phyloP scores from a whole-genome alignment of 1,140 invertebrate species.

The Heterodera carotae region DNA sequence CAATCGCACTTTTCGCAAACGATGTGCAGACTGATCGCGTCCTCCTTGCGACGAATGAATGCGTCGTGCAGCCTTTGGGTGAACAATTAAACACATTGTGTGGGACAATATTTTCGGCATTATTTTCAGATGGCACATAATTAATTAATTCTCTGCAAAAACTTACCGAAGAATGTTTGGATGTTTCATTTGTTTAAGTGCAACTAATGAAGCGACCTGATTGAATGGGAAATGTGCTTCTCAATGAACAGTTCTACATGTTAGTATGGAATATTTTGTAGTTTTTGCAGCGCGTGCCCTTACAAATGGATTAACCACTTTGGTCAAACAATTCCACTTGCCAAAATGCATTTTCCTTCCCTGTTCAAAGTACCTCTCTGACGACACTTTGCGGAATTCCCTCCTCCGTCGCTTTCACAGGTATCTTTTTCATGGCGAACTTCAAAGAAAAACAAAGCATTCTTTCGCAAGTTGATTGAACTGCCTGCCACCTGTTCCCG shows the following conservation, averaged over 20 bases:
- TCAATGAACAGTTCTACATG: not conserved
- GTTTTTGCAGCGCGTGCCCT: not conserved
- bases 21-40: constrained; percentile 41
- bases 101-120: too few species aligned
- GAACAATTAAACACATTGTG: too few species aligned
- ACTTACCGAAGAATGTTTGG: constrained; percentile 41
- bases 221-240: too few species aligned
- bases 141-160: constrained; percentile 4
- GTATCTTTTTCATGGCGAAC: constrained; percentile 45
- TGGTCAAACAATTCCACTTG: too few species aligned
- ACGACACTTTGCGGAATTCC: constrained; percentile 50
- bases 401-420: constrained; percentile 42
- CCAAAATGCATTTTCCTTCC: too few species aligned
- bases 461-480: not conserved
- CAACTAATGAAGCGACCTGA: constrained; percentile 38
- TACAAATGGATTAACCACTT: too few species aligned
- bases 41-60: constrained; percentile 27
- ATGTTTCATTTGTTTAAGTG: constrained; percentile 42
- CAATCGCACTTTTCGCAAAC: constrained; percentile 55
- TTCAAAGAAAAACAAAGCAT: constrained; percentile 17
- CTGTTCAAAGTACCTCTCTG: constrained; percentile 37
- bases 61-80: constrained; percentile 44
- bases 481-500: not conserved
- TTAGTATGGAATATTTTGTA: too few species aligned
- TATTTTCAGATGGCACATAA: too few species aligned